Conservation (phyloP, 2,888 invertebrate genomes). For the Cerastis rubricosa region DNA sequence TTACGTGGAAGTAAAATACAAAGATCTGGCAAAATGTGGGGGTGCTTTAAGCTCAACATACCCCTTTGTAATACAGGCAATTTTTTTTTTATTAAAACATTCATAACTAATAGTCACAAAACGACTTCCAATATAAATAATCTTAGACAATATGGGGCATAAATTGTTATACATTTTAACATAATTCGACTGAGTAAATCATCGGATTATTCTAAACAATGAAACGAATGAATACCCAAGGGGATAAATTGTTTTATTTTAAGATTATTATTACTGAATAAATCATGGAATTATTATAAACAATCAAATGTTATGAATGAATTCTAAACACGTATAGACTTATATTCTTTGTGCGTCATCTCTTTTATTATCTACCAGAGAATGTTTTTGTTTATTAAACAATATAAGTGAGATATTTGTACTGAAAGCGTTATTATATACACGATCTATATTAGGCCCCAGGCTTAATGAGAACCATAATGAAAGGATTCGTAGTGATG, state of each 20-base stretch:
- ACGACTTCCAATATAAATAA: constrained; percentile 23
- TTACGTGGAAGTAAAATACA: not conserved
- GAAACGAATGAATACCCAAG: constrained; percentile 31
- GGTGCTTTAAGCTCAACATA: not conserved
- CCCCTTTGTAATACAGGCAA: not conserved
- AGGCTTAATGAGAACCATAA: not conserved
- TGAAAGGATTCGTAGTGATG: not conserved
- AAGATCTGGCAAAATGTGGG: not conserved
- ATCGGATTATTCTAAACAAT: constrained; percentile 40
- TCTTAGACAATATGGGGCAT: constrained; percentile 12
- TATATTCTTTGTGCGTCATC: constrained; percentile 42
- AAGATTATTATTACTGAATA: constrained; percentile 28
- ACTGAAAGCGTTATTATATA: constrained; percentile 23
- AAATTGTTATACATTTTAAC: constrained; percentile 24
- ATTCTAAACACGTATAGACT: constrained; percentile 29
- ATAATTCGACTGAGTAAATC: constrained; percentile 40
- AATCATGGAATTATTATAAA: constrained; percentile 48
- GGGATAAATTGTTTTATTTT: constrained; percentile 25
- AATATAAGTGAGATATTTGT: constrained; percentile 23
- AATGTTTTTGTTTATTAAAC: constrained; percentile 39
- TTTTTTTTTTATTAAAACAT: not conserved
- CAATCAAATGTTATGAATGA: constrained; percentile 39
- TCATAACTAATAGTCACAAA: constrained; percentile 12
- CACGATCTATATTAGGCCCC: not conserved
- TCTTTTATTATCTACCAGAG: constrained; percentile 21